Evolutionary conservation across 1,140 invertebrate species (phyloP).

Genomic region (Hylyphantes graminicola): DNA sequence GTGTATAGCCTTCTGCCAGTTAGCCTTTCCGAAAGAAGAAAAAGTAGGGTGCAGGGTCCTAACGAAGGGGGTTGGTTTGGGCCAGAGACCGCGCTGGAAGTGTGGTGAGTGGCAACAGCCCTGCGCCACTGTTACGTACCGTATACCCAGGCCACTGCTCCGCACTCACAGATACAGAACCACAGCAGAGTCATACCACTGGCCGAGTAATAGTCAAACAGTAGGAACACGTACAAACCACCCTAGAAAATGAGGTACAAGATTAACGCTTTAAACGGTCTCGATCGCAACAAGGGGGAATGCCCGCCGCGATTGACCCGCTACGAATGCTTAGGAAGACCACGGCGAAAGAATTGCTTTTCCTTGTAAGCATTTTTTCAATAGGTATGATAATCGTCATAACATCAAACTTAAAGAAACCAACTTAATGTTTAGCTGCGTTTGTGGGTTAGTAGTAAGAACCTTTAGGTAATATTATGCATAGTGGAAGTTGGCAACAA

Average conservation of each 20-base stretch:
- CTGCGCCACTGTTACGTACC: constrained; percentile 69
- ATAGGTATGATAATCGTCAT: too few species aligned
- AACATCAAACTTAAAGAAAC: too few species aligned
- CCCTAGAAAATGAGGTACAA: constrained; percentile 70
- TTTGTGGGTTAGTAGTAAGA: too few species aligned
- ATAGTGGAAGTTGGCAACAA: too few species aligned
- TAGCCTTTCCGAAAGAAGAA: neutral
- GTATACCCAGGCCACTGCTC: constrained; percentile 82
- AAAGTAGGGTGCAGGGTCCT: too few species aligned
- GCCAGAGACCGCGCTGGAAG: constrained; percentile 39
- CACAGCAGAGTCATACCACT: constrained; percentile 78
- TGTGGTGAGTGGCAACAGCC: constrained; percentile 39
- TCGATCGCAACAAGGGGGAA: constrained; percentile 8
- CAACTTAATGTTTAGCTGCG: too few species aligned
- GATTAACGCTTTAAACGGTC: constrained; percentile 55
- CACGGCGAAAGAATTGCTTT: too few species aligned
- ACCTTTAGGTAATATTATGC: too few species aligned
- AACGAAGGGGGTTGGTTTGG: neutral
- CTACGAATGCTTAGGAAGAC: constrained; percentile 44
- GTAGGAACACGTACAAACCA: constrained; percentile 78
- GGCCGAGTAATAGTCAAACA: constrained; percentile 81
- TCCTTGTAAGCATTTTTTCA: too few species aligned
- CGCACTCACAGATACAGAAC: constrained; percentile 78
- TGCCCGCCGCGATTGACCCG: constrained; percentile 29
- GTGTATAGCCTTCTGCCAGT: neutral